Conservation (phyloP, 2,888 invertebrate species). For the Melanchra persicariae region DNA sequence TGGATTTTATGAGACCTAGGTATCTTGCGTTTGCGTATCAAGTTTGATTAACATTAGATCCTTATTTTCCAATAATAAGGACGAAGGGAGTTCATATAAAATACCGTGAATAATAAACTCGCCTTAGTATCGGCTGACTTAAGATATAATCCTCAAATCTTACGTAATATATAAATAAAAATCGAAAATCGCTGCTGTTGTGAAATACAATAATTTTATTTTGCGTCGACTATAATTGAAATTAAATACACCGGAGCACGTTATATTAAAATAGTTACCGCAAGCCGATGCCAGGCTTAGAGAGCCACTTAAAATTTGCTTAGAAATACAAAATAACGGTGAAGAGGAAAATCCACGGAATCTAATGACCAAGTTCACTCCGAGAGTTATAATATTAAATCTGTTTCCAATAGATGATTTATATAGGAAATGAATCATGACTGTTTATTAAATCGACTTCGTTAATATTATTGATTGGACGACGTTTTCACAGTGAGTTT, state of each 20-base stretch:
- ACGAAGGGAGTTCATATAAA: no score
- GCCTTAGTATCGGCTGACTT: background rate
- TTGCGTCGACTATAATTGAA: background rate
- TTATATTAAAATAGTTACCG: conserved; percentile 17
- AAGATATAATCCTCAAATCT: no score
- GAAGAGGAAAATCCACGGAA: conserved; percentile 16
- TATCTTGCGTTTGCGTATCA: no score
- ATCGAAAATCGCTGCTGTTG: background rate
- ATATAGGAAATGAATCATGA: conserved; percentile 46
- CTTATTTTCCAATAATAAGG: no score
- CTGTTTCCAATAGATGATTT: conserved; percentile 44
- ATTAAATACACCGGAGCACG: conserved; percentile 11
- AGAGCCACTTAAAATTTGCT: conserved; percentile 24
- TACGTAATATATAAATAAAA: background rate
- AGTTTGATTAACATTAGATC: no score
- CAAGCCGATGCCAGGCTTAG: conserved; percentile 8
- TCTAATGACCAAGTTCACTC: conserved; percentile 23
- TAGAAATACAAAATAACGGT: conserved; percentile 42
- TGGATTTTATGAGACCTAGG: no score
- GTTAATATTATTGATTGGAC: conserved; percentile 29
- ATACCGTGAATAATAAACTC: no score
- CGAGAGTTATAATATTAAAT: conserved; percentile 29
- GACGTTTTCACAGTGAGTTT: conserved; percentile 25
- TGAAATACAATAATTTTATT: conserved; percentile 13
- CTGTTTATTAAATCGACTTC: conserved; percentile 42